These are phyloP conservation scores for Hippocampus guttulatus DNA, from an alignment of 2,113 vertebrate genomes.

Conservation along the genomic window DNA sequence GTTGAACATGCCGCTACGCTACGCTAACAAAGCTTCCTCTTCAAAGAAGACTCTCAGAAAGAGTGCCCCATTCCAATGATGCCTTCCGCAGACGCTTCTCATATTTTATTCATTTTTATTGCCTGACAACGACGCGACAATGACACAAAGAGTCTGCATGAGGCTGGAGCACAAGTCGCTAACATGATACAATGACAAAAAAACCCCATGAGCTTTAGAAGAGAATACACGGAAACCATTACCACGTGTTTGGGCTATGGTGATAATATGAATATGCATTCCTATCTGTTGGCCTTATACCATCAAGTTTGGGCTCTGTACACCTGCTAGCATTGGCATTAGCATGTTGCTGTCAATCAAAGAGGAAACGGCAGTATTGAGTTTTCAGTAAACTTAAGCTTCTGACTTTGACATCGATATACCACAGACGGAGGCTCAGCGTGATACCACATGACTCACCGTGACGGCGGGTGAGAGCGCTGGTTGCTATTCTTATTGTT, in stretches of 20 bases:
- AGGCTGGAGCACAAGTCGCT: too few species aligned
- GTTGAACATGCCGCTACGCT: too few species aligned
- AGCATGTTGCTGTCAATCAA: not conserved
- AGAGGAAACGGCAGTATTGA: not conserved
- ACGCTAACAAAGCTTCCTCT: too few species aligned
- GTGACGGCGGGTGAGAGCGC: not conserved
- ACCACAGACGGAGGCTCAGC: not conserved
- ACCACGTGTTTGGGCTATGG: too few species aligned
- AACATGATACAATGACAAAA: too few species aligned
- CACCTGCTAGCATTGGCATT: not conserved
- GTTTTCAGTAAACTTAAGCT: not conserved
- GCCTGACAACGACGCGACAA: not conserved
- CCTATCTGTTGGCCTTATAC: too few species aligned
- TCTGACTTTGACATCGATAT: not conserved
- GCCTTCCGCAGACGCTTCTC: not conserved
- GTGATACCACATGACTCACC: not conserved
- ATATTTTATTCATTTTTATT: not conserved
- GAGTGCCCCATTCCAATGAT: not conserved
- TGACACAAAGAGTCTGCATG: not conserved
- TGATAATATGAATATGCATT: too few species aligned
- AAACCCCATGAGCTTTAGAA: too few species aligned
- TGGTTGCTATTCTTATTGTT: constrained; percentile 1
- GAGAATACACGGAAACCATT: too few species aligned
- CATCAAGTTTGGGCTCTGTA: not conserved
- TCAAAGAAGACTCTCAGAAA: not conserved